Base-by-base conservation (phyloP, 2,113 vertebrate genomes). In the Zingel zingel region DNA sequence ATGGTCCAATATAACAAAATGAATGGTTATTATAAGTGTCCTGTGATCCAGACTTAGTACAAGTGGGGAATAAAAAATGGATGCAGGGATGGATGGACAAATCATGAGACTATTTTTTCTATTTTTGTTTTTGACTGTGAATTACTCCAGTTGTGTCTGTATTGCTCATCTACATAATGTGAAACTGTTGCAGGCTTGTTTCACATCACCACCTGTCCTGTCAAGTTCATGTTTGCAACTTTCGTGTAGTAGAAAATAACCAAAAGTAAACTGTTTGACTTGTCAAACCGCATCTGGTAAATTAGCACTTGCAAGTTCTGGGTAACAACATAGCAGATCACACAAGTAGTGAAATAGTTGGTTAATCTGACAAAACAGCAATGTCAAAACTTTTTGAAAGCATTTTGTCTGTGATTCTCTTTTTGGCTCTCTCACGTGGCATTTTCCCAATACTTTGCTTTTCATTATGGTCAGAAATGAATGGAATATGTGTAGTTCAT, bases 401-500 rank as follows among this genome's bases (percentile, higher is more conserved):
- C 18, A 11, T 67, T 50, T 33, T 21, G 33, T 45, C 58, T 48
- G 16, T 25, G 9, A 1, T 43, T 65, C 33, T 51, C 23, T 6
- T 16, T 33, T 75, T 48, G 27, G 23, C 56, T 75, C 61, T 16
- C 18, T 59, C 23, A 30, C 0, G 5, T 18, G 53, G 15, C 27
- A 45, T 68, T 66, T 79, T 51, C 30, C 27, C 67, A 12, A n/a
- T 36, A 27, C 21, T 71, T 25, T 68, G 57, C 71, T 33, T n/a
- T 51, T 75, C 50, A 70, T 77, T 61, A 33, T 16, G 25, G n/a
- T 59, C 27, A 53, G 36, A 67, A 79, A 69, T 23, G 33, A 64
- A 73, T n/a, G 39, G 27, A 86, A 81, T 77, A 21, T 27, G 59
- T 71, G 64, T 33, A 51, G 45, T 74, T 80, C 51, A 81, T 82